A percentile compares a stretch with the other conserved stretches of the same genome.
Conservation (phyloP, 2,797 vertebrate species). For the Pelochelys cantorii region DNA sequence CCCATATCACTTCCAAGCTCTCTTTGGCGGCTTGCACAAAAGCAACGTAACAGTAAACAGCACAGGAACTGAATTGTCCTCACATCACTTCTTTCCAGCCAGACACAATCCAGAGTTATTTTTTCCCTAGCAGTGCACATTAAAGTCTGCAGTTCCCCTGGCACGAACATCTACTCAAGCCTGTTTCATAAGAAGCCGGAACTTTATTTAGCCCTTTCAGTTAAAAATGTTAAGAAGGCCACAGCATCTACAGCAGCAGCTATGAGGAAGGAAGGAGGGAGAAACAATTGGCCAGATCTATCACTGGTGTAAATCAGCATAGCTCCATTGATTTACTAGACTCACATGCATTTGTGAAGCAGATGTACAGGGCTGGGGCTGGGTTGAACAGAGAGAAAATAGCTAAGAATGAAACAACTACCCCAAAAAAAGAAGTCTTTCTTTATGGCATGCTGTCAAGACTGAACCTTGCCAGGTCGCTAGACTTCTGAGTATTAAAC, state of each 20-base stretch:
- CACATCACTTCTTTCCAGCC: not conserved
- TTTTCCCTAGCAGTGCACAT: not conserved
- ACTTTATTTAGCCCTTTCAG: not conserved
- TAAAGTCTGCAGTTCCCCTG: too few species aligned
- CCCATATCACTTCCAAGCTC: accelerated
- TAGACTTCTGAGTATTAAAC: not conserved
- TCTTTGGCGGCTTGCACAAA: not conserved
- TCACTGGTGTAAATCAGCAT: not conserved
- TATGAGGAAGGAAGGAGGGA: not conserved
- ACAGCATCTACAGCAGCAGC: not conserved
- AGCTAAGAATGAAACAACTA: not conserved
- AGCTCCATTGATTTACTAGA: not conserved
- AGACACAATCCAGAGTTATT: too few species aligned
- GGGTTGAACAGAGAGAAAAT: not conserved
- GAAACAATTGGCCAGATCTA: not conserved
- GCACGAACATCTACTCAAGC: not conserved
- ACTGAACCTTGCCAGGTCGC: not conserved
- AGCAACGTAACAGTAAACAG: not conserved
- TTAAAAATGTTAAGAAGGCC: not conserved
- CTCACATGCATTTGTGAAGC: not conserved
- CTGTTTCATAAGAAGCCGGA: not conserved
- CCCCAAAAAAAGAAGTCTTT: not conserved
- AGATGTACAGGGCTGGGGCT: not conserved
- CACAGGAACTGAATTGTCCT: not conserved
- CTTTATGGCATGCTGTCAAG: not conserved